Percentiles rank a stretch among this genome's conserved stretches.
phyloP scores from a whole-genome alignment of 92 coral and sea anemone genomes.

The Galaxea fascicularis region DNA sequence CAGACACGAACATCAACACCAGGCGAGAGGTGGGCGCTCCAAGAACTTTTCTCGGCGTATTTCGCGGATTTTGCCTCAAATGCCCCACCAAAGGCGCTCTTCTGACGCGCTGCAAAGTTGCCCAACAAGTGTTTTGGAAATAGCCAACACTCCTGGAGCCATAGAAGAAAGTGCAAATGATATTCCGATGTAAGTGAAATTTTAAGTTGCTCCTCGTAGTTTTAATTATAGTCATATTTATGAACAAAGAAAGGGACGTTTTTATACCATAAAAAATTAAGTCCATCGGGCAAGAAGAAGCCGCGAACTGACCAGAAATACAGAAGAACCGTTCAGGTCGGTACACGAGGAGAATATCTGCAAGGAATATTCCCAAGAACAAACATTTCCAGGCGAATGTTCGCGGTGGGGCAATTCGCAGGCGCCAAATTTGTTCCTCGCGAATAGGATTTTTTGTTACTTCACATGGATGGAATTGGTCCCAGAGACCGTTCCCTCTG shows the following conservation, averaged over 20 bases:
- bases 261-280: too few relatives aligned
- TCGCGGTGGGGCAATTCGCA: too few relatives aligned
- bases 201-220: background rate
- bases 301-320: too few relatives aligned
- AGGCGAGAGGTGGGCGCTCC: conserved; percentile 48
- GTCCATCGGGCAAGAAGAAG: too few relatives aligned
- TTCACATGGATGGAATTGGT: too few relatives aligned
- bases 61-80: conserved; percentile 48
- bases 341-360: too few relatives aligned
- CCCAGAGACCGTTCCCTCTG: too few relatives aligned
- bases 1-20: conserved; percentile 90
- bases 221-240: background rate
- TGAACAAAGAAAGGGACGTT: background rate
- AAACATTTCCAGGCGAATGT: too few relatives aligned
- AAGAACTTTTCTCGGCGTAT: conserved; percentile 52
- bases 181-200: conserved; percentile 16
- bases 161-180: background rate
- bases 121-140: background rate
- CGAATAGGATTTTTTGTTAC: too few relatives aligned
- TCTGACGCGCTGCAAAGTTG: background rate
- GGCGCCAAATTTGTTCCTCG: too few relatives aligned
- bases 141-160: background rate
- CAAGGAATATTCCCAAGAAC: too few relatives aligned
- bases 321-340: too few relatives aligned
- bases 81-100: background rate